Percentiles rank a stretch among this genome's conserved stretches.
phyloP scores from a whole-genome alignment of 2,888 invertebrate species.

The Caenorhabditis zanzibari region DNA sequence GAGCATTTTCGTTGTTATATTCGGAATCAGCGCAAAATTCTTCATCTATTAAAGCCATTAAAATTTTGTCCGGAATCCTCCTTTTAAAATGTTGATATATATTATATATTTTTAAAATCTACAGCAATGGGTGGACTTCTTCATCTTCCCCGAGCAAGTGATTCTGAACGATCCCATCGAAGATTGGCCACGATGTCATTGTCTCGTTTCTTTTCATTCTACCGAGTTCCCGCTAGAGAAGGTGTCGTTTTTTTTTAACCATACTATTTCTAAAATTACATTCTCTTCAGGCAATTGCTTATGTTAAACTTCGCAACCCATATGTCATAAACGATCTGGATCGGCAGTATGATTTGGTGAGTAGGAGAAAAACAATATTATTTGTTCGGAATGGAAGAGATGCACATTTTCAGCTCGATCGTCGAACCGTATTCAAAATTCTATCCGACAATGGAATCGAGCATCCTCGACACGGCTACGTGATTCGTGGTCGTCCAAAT shows the following conservation, averaged over 20 bases:
- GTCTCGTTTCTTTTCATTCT: conserved; percentile 89
- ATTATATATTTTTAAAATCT: background rate
- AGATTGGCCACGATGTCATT: conserved; percentile 98
- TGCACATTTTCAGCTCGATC: conserved; percentile 85
- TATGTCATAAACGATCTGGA: conserved; percentile 98
- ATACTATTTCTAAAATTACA: background rate
- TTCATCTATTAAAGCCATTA: too few relatives aligned
- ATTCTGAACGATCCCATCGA: conserved; percentile 97
- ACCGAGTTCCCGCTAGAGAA: conserved; percentile 92
- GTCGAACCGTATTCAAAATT: conserved; percentile 94
- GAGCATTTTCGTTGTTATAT: too few relatives aligned
- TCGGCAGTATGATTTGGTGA: conserved; percentile 97
- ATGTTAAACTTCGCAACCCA: conserved; percentile 94
- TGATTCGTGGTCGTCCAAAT: conserved; percentile 89
- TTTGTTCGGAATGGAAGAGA: too few relatives aligned
- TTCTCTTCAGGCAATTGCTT: conserved; percentile 91
- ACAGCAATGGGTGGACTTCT: conserved; percentile 84
- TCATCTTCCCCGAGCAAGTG: conserved; percentile 96
- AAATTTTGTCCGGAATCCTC: too few relatives aligned
- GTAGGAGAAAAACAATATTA: too few relatives aligned
- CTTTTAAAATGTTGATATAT: too few relatives aligned
- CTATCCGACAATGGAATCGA: conserved; percentile 95
- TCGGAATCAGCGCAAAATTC: too few relatives aligned
- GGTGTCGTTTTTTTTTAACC: conserved; percentile 37
- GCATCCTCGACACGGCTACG: conserved; percentile 96